phyloP scores from a whole-genome alignment of 2,888 invertebrate species.

The Dryococelus australis region DNA sequence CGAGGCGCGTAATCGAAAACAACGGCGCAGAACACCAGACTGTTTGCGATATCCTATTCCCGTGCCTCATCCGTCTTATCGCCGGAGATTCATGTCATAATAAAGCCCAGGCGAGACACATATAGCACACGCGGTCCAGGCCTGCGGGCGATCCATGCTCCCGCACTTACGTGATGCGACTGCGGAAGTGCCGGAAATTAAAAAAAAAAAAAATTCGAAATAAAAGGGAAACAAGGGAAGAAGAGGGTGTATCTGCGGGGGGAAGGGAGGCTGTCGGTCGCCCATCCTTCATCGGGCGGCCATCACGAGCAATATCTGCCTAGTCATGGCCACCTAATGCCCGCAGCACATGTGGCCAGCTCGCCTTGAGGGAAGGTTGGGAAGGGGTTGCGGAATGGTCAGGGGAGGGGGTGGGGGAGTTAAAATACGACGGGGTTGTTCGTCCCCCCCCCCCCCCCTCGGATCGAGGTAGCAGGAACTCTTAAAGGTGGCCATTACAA shows the following conservation, averaged over 20 bases:
- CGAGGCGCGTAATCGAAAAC: too few relatives aligned
- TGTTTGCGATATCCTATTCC: neutral
- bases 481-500: slow-evolving; percentile 27
- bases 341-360: slow-evolving; percentile 19
- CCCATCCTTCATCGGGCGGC: neutral
- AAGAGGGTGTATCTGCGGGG: neutral
- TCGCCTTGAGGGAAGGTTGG: neutral
- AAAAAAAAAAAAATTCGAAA: neutral
- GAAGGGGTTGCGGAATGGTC: neutral
- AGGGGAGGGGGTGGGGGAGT: neutral
- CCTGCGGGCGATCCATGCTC: neutral
- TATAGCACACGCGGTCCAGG: neutral
- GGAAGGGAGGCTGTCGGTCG: neutral
- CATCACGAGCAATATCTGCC: slow-evolving; percentile 28
- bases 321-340: slow-evolving; percentile 30
- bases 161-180: neutral
- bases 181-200: neutral
- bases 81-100: neutral
- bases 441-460: too few relatives aligned
- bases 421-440: neutral
- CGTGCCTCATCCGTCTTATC: neutral
- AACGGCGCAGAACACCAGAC: too few relatives aligned
- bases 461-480: neutral
- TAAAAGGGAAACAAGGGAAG: neutral
- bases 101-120: neutral